Evolutionary conservation across 2,888 invertebrate genomes (phyloP), one percentile per base, ranked within the genome.

Genomic region (Leptarthrus brevirostris): DNA sequence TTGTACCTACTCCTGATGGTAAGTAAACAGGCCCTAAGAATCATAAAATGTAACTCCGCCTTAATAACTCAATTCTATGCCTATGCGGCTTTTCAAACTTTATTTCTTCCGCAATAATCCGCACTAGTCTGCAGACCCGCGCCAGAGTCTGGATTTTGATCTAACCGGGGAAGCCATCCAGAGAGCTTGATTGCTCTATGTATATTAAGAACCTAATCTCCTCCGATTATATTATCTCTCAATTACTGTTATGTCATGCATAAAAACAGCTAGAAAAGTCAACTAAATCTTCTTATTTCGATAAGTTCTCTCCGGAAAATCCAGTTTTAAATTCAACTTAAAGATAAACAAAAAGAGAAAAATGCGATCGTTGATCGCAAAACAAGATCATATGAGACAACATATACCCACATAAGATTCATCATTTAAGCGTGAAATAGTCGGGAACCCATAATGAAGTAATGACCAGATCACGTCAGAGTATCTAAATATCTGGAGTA

Each of bases 351-450:
- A 64, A 61, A 64, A 64, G 47, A 24, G 47, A 14, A 36, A 44
- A 64, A 64, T 64, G 64, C 47, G 64, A 64, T 64, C 64, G 64
- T 44, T n/a, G n/a, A n/a, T n/a, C n/a, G n/a, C 36, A 64, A n/a
- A 61, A 64, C 64, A 64, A 64, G 64, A 64, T 64, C 64, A 64
- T 26, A 44, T 47, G 64, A 64, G 64, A 64, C 64, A 64, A 64
- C 64, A 14, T 36, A 64, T 44, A 64, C 44, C 64, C 64, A 64
- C 30, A 52, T 30, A 30, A 30, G 34, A 69, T 69, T 69, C 69
- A 69, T 69, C 69, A 69, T 69, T 52, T 69, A 69, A 69, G 69
- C 69, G 69, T 69, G 52, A 69, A 69, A 69, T 69, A 69, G 69
- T 52, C 52, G 36, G 40, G 69, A 52, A 18, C 52, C 52, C 8